Conservation (phyloP, 2,113 vertebrate genomes). For the Prunella fulvescens region DNA sequence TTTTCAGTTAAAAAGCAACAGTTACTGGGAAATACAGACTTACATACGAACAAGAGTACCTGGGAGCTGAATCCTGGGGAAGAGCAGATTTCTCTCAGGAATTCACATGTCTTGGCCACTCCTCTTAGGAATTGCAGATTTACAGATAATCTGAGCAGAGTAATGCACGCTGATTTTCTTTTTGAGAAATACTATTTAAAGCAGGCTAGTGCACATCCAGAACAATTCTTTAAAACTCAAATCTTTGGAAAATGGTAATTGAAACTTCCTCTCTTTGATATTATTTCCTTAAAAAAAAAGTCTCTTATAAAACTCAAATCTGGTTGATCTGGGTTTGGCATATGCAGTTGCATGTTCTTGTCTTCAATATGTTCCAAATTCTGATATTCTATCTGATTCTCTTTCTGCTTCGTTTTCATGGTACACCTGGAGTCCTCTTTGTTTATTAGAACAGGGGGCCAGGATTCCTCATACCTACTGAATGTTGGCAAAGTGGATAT, state of each 20-base stretch:
- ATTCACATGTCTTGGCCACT: neutral
- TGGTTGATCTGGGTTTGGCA: neutral
- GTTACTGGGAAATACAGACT: neutral
- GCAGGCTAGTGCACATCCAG: neutral
- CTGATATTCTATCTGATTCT: neutral
- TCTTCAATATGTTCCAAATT: neutral
- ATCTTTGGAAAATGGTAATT: neutral
- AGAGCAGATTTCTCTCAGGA: neutral
- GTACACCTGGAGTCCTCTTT: neutral
- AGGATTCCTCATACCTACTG: neutral
- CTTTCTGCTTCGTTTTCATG: neutral
- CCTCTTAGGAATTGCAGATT: neutral
- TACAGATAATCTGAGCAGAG: neutral
- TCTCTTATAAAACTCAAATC: neutral
- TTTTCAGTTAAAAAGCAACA: neutral
- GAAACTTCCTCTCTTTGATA: neutral
- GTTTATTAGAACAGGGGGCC: neutral
- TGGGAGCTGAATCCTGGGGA: neutral
- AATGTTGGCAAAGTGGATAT: neutral
- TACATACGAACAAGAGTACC: fast-evolving
- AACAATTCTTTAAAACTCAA: neutral
- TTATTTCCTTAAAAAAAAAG: neutral
- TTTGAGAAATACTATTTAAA: neutral
- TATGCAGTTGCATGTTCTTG: neutral
- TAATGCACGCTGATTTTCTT: neutral